Percentiles rank a stretch among this genome's conserved stretches.
Evolutionary conservation across 2,888 invertebrate species (phyloP).

Genomic region (Noctua janthina): DNA sequence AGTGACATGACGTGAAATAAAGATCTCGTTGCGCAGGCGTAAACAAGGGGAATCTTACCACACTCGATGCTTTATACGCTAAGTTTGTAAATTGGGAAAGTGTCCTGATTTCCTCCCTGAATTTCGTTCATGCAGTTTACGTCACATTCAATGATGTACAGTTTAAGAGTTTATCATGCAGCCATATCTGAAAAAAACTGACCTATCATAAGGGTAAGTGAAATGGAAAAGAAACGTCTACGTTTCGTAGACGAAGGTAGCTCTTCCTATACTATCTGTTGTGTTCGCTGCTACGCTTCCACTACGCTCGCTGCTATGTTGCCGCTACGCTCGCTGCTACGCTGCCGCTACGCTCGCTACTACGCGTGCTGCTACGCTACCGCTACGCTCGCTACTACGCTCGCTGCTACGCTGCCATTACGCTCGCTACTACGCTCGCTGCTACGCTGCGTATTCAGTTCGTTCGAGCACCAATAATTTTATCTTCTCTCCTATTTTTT

Average conservation of each 20-base stretch:
- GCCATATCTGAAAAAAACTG: not conserved
- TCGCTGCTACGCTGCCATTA: not conserved
- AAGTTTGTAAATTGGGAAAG: not conserved
- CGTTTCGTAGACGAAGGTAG: not conserved
- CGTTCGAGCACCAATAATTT: not conserved
- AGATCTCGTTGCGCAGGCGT: not conserved
- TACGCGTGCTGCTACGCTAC: not conserved
- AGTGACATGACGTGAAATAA: not conserved
- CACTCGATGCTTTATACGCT: not conserved
- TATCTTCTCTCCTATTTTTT: not conserved
- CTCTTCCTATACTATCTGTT: not conserved
- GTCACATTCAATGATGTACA: not conserved
- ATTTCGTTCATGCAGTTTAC: not conserved
- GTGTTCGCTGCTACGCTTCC: not conserved
- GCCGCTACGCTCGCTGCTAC: not conserved
- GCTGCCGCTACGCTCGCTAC: not conserved
- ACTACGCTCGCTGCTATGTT: not conserved
- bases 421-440: constrained; percentile 1
- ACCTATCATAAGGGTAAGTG: not conserved
- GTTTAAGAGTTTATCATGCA: not conserved
- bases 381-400: not conserved
- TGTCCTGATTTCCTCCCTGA: not conserved
- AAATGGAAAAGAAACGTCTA: not conserved
- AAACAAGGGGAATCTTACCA: not conserved
- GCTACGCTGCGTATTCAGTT: not conserved